Evolutionary conservation across 2,888 invertebrate genomes (phyloP).

Genomic region (Thymelicus sylvestris): DNA sequence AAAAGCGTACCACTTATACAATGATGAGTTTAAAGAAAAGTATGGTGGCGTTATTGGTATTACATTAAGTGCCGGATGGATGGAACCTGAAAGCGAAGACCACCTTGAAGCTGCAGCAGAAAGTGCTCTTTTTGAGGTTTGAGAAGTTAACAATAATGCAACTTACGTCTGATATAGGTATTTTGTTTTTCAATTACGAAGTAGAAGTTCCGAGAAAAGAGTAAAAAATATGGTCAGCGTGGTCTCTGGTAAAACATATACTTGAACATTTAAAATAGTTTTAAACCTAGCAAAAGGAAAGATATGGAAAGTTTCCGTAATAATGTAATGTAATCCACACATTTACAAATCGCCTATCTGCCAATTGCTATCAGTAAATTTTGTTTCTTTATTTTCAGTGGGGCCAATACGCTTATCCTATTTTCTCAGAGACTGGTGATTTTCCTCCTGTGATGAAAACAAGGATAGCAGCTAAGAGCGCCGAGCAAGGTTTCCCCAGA

Average conservation of each 20-base stretch:
- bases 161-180: too few relatives aligned
- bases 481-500: constrained; percentile 78
- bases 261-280: too few relatives aligned
- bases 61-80: constrained; percentile 44
- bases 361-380: not conserved
- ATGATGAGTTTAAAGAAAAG: constrained; percentile 50
- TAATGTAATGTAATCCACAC: too few relatives aligned
- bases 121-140: constrained; percentile 74
- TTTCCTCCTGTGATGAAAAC: constrained; percentile 86
- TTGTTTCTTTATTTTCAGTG: constrained; percentile 59
- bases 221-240: too few relatives aligned
- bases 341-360: not conserved
- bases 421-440: constrained; percentile 84
- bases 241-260: too few relatives aligned
- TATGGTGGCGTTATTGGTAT: constrained; percentile 52
- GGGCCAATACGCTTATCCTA: constrained; percentile 85
- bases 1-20: constrained; percentile 58
- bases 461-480: constrained; percentile 82
- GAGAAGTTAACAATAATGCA: not conserved
- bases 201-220: too few relatives aligned
- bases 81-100: constrained; percentile 67
- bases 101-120: constrained; percentile 70
- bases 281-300: too few relatives aligned
- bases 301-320: too few relatives aligned
- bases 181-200: too few relatives aligned